These are phyloP conservation scores for Ceratina calcarata DNA, from an alignment of 1,140 invertebrate genomes.

Conservation along the genomic window DNA sequence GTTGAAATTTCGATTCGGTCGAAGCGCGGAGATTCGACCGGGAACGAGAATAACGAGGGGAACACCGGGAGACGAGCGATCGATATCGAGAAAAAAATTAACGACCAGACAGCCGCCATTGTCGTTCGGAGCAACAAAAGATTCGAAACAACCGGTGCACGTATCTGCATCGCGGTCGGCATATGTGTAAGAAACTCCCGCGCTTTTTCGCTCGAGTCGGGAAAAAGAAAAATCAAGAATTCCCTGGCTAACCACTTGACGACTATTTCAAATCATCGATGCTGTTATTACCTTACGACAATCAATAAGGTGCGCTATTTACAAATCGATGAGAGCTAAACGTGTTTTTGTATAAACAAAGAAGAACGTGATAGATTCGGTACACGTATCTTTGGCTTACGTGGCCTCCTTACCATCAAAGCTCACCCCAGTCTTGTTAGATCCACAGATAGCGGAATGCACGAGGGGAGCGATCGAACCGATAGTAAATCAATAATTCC, in stretches of 20 bases:
- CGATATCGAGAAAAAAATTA: conserved; percentile 5
- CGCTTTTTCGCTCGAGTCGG: conserved; percentile 40
- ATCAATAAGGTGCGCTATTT: no score
- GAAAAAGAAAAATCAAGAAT: conserved; percentile 22
- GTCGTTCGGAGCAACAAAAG: not conserved
- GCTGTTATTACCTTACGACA: no score
- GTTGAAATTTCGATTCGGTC: not conserved
- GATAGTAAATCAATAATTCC: no score
- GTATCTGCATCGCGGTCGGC: not conserved
- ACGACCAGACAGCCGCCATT: not conserved
- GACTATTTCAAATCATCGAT: not conserved
- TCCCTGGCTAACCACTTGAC: not conserved
- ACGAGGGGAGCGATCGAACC: no score
- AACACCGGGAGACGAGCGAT: not conserved
- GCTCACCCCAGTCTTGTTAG: no score
- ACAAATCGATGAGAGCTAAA: no score
- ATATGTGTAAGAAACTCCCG: conserved; percentile 44
- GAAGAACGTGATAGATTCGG: no score
- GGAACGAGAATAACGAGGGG: not conserved
- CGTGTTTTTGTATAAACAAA: no score
- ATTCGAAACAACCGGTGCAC: not conserved
- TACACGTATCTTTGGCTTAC: no score
- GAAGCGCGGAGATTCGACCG: not conserved
- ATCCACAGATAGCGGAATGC: no score
- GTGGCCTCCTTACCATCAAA: no score